Evolutionary conservation across 2,888 invertebrate species (phyloP), one percentile per base, ranked within the genome.

Genomic region (Drosophila melanocephala): DNA sequence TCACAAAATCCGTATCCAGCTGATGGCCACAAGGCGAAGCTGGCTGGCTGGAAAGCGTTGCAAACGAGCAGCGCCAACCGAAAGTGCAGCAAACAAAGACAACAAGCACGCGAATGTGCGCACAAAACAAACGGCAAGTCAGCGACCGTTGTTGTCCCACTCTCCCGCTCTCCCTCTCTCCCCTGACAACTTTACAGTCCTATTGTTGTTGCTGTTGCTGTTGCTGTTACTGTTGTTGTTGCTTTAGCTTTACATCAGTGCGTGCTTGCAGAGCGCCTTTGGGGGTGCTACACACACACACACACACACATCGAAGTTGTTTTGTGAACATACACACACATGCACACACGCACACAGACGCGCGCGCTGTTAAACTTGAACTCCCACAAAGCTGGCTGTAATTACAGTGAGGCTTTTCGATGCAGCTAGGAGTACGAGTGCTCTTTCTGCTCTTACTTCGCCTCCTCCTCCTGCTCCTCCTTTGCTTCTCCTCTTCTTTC

Each of bases 1-100:
- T 92, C 92, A 89, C 91, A 91, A 87, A 90, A 91, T 79, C 77
- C 88, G 77, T 88, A 91, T 71, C 87, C 88, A 81, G 89, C 79
- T 82, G 91, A 87, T 81, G 90, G 77, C 92, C 92, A 91, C 91
- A 90, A 91, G 82, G 87, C 87, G 91, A 69, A 70, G 69, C 69
- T 69, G 69, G 71, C 69, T 69, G 58, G 83, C 85, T 28, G 74
- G 72, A 67, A 59, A 72, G 79, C 81, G 76, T 73, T 80, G 72
- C 78, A 68, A 66, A 53, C 67, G 55, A 55, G 65, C 74, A 74
- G 78, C 76, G 78, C 72, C 84, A 73, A 65, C 64, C 47, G 74
- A 47, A 77, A 74, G 37, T 69, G 66, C 68, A 73, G 55, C 74
- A 75, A 81, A 84, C 84, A 85, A 87, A 84, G 87, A 75, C 72